Percentiles rank a stretch among this genome's conserved stretches.
Conservation (phyloP, 2,888 invertebrate species). For the Troilus luridus region DNA sequence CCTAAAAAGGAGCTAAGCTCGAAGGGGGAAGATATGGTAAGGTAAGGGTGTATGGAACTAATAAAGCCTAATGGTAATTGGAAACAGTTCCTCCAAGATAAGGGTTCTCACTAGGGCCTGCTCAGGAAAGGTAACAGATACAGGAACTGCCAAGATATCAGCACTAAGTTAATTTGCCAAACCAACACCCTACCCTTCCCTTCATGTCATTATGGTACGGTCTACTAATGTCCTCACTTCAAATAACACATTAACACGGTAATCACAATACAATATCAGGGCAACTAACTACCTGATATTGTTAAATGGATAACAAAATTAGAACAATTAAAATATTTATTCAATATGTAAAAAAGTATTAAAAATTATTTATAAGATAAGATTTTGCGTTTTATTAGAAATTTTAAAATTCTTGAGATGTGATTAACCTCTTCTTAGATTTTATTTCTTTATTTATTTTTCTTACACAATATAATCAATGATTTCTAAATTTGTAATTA, state of each 20-base stretch:
- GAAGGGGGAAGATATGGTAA: background rate
- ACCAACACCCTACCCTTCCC: background rate
- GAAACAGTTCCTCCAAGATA: conserved; percentile 44
- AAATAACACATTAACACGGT: conserved; percentile 3
- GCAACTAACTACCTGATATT: background rate
- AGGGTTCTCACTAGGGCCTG: background rate
- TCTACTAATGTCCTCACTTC: conserved; percentile 30
- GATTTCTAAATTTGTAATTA: background rate
- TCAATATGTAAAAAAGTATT: background rate
- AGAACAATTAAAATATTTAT: background rate
- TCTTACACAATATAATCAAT: background rate
- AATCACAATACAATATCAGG: background rate
- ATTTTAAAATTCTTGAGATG: background rate
- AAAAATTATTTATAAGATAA: background rate
- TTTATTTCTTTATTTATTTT: too few relatives aligned
- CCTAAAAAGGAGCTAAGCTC: conserved; percentile 14
- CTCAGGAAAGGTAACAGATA: conserved; percentile 45
- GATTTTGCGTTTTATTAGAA: background rate
- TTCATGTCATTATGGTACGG: background rate
- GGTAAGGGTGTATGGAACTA: conserved; percentile 34
- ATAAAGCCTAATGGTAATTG: conserved; percentile 57
- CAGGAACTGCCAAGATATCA: conserved; percentile 53
- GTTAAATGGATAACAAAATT: background rate
- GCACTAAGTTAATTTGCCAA: conserved; percentile 41
- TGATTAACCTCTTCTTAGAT: too few relatives aligned